Conservation (phyloP, 2,888 invertebrate species). For the Hemistola chrysoprasaria region DNA sequence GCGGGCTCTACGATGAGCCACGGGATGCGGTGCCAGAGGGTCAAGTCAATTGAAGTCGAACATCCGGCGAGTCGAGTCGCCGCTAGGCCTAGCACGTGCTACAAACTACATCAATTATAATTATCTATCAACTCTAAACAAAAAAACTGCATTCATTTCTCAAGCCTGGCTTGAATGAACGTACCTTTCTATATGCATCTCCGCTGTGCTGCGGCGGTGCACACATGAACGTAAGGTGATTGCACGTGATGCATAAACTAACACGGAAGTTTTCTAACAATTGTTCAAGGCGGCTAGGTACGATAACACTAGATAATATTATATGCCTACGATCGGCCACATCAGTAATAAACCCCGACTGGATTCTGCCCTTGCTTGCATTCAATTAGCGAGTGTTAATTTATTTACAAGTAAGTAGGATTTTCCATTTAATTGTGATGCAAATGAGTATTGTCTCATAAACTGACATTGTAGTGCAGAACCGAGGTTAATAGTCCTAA, state of each 20-base stretch:
- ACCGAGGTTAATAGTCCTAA: too few relatives aligned
- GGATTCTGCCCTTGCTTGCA: slow-evolving; percentile 23
- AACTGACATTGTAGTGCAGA: background rate
- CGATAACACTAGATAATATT: slow-evolving; percentile 16
- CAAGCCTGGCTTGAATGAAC: background rate
- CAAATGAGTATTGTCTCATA: background rate
- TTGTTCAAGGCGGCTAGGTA: slow-evolving; percentile 30
- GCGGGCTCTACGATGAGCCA: slow-evolving; percentile 41
- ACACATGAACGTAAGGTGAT: slow-evolving; percentile 31
- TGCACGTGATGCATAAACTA: slow-evolving; percentile 36
- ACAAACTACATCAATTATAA: slow-evolving; percentile 41
- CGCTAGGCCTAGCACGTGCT: slow-evolving; percentile 59
- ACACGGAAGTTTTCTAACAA: slow-evolving; percentile 41
- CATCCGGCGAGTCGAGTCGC: slow-evolving; percentile 62
- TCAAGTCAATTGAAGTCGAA: slow-evolving; percentile 78
- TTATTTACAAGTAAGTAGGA: slow-evolving; percentile 12
- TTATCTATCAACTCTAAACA: slow-evolving; percentile 2
- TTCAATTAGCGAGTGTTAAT: slow-evolving; percentile 14
- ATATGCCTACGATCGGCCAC: slow-evolving; percentile 19
- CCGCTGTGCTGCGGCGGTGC: slow-evolving; percentile 2
- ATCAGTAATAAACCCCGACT: slow-evolving; percentile 25
- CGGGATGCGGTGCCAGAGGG: slow-evolving; percentile 71
- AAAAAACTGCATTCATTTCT: background rate
- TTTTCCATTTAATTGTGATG: slow-evolving; percentile 10
- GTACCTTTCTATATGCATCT: background rate